Evolutionary conservation across 2,888 invertebrate genomes (phyloP).

Genomic region (Protonemura montana): DNA sequence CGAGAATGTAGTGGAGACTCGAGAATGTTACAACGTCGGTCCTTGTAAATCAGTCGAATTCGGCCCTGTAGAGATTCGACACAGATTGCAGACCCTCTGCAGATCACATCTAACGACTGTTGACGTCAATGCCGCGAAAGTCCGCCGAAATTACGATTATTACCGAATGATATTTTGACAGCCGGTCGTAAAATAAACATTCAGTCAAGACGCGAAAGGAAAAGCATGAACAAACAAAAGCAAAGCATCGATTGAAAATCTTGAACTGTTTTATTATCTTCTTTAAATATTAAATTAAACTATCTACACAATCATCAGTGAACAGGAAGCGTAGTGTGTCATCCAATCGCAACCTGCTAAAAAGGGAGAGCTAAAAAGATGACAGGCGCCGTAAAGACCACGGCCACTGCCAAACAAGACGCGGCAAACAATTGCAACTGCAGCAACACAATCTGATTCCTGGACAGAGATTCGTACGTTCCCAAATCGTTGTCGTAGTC

Average conservation of each 20-base stretch:
- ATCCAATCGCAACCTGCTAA: neutral
- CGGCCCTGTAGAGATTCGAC: slow-evolving; percentile 3
- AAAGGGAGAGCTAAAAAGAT: neutral
- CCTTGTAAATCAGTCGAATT: neutral
- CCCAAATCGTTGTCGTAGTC: neutral
- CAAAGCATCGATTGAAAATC: neutral
- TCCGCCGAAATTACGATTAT: neutral
- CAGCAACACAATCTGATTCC: neutral
- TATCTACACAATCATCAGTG: neutral
- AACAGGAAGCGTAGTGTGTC: neutral
- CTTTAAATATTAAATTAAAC: neutral
- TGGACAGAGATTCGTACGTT: neutral
- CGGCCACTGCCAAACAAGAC: neutral
- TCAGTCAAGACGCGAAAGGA: neutral
- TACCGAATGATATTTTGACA: neutral
- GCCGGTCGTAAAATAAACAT: neutral
- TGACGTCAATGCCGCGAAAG: neutral
- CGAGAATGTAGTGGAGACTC: neutral
- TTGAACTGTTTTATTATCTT: neutral
- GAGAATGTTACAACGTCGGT: neutral
- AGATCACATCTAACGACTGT: too few species aligned
- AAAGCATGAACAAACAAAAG: neutral
- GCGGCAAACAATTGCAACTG: neutral
- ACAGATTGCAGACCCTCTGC: neutral
- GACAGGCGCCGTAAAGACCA: neutral